Base-by-base conservation (phyloP, 2,113 vertebrate species). In the Heterotilapia buettikoferi region DNA sequence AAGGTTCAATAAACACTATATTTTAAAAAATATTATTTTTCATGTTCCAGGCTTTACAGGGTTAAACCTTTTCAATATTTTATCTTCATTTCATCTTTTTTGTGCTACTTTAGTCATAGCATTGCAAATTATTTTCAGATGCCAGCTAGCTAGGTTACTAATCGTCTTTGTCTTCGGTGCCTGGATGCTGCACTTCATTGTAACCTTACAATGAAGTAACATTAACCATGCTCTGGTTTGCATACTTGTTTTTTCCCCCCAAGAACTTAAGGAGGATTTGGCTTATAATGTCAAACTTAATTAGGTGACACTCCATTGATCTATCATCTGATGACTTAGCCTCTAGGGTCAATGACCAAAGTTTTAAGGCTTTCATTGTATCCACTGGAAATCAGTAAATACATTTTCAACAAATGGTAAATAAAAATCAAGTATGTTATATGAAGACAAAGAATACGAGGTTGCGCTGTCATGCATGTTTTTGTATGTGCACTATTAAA, bases 211-310 rank as follows among this genome's bases (percentile, higher is more conserved):
- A 31, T 61, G 26, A 61, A 9, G 26, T 31, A 21, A 21, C 36
- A 24, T 71, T 71, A 24, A 71, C 7, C n/a, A 21, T 71, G 36
- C 63, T 21, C n/a, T 71, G 63, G 36, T 71, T 38, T 14, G 33
- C 19, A 21, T 66, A 24, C 38, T 71, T 43, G 36, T 71, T 40
- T 1, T 45, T 0, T 1, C 4, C 29, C 26, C 26, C 31, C 31
- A 14, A 19, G n/a, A 43, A 24, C n/a, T 71, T 71, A 43, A 24
- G n/a, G n/a, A 71, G n/a, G 36, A 43, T 71, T 71, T 71, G 66
- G 66, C 66, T 43, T 24, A 71, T 40, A 71, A 71, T 71, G 36
- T 71, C 63, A 71, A 3, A 40, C 36, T 14, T 71, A 71, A 71
- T 45, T 45, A 73, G n/a, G 66, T 43, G 38, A 73, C 21, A 66